A percentile compares a stretch with the other conserved stretches of the same genome.
phyloP scores from a whole-genome alignment of 2,888 invertebrate species.

The Lissonota sp. region DNA sequence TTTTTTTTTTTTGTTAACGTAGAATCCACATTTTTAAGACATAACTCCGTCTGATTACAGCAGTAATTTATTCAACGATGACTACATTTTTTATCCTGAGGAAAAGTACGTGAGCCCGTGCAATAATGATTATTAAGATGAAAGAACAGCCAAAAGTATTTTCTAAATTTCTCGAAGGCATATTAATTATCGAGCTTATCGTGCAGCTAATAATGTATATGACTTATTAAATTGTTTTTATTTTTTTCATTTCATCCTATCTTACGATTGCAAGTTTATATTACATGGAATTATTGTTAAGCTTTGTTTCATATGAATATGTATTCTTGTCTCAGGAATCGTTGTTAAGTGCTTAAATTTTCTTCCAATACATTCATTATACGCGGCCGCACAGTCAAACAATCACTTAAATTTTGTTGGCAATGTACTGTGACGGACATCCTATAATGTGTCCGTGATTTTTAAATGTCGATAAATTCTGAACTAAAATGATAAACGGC shows the following conservation, averaged over 20 bases:
- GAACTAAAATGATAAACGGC: too few relatives aligned
- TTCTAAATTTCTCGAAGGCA: slow-evolving; percentile 24
- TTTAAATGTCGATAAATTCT: too few relatives aligned
- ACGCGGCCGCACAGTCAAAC: too few relatives aligned
- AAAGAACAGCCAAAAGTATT: slow-evolving; percentile 8
- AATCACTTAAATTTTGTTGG: too few relatives aligned
- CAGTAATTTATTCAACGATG: slow-evolving; percentile 61
- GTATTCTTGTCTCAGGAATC: slow-evolving; percentile 17
- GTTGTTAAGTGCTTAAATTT: too few relatives aligned
- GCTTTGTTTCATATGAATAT: slow-evolving; percentile 47
- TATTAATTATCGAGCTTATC: slow-evolving; percentile 32
- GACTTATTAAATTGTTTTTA: slow-evolving; percentile 8
- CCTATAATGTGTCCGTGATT: too few relatives aligned
- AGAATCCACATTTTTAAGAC: slow-evolving; percentile 30
- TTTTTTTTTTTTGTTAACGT: slow-evolving; percentile 5
- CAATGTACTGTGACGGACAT: too few relatives aligned
- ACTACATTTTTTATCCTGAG: slow-evolving; percentile 62
- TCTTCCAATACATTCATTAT: too few relatives aligned
- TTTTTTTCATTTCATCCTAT: slow-evolving; percentile 28
- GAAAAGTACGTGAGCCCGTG: slow-evolving; percentile 51
- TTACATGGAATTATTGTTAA: slow-evolving; percentile 52
- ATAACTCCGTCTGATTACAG: slow-evolving; percentile 6
- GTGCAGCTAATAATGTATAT: slow-evolving; percentile 40
- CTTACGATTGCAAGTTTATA: slow-evolving; percentile 53
- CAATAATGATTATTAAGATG: slow-evolving; percentile 29